Evolutionary conservation across 1,140 invertebrate species (phyloP).

Genomic region (Trypoxylus dichotomus): DNA sequence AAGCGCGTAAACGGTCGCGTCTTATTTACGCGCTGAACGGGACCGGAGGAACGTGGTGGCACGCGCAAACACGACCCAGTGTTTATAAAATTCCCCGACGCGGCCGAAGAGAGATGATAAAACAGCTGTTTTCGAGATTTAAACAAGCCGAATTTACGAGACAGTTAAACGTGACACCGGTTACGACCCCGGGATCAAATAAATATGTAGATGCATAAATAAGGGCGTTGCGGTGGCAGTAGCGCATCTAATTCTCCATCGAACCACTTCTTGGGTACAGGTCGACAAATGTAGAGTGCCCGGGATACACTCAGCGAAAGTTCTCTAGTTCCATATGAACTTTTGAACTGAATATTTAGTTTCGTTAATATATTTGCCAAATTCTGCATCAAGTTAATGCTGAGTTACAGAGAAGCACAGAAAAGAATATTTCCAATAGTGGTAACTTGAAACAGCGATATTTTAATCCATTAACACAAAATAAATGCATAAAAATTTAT

Average conservation of each 20-base stretch:
- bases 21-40: not conserved
- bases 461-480: too few species aligned
- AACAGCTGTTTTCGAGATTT: slow-evolving; percentile 3
- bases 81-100: not conserved
- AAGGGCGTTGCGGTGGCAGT: not conserved
- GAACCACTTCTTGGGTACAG: not conserved
- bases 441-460: too few species aligned
- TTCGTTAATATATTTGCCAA: too few species aligned
- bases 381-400: too few species aligned
- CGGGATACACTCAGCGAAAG: too few species aligned
- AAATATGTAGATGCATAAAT: not conserved
- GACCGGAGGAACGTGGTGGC: not conserved
- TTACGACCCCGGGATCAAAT: slow-evolving; percentile 5
- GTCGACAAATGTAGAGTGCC: too few species aligned
- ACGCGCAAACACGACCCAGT: not conserved
- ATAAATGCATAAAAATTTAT: too few species aligned
- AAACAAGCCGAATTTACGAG: not conserved
- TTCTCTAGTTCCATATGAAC: too few species aligned
- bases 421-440: too few species aligned
- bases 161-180: slow-evolving; percentile 5
- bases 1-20: not conserved
- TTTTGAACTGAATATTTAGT: too few species aligned
- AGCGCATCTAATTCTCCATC: too few species aligned
- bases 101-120: not conserved
- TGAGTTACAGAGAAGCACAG: too few species aligned